These are phyloP conservation scores for Sebastes trivittatus DNA, from an alignment of 2,797 vertebrate genomes.

Conservation along the genomic window DNA sequence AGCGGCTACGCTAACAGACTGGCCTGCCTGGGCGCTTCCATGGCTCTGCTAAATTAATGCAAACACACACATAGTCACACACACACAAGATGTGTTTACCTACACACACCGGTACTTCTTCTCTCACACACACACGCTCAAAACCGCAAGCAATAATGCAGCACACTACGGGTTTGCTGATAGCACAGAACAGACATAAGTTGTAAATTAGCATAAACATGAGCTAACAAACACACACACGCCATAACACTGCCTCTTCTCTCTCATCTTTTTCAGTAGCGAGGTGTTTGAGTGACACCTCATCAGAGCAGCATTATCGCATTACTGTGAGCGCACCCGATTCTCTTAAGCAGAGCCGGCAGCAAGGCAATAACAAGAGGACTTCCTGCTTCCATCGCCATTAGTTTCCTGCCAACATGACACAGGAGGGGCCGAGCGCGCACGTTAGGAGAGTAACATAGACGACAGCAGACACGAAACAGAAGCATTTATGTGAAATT, in stretches of 20 bases:
- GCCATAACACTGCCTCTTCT: background rate
- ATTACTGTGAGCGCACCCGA: slow-evolving; percentile 19
- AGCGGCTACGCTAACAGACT: slow-evolving; percentile 58
- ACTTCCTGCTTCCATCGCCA: slow-evolving; percentile 26
- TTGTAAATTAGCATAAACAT: slow-evolving; percentile 43
- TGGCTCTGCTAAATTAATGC: slow-evolving; percentile 51
- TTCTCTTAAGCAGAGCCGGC: slow-evolving; percentile 49
- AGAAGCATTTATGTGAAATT: background rate
- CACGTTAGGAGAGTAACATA: background rate
- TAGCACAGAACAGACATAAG: slow-evolving; percentile 14
- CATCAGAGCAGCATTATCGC: slow-evolving; percentile 58
- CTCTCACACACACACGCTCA: background rate
- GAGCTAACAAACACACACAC: slow-evolving; percentile 1
- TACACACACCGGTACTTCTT: background rate
- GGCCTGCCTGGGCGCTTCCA: slow-evolving; percentile 49
- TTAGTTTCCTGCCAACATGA: slow-evolving; percentile 31
- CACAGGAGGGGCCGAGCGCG: background rate
- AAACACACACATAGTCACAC: slow-evolving; percentile 24
- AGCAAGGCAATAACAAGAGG: slow-evolving; percentile 18
- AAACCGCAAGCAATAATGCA: background rate
- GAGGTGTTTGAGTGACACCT: slow-evolving; percentile 47
- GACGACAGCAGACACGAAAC: background rate
- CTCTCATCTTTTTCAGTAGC: slow-evolving; percentile 12
- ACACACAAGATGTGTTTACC: slow-evolving; percentile 16
- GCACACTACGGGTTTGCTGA: slow-evolving; percentile 31